Evolutionary conservation across 2,797 vertebrate species (phyloP), one percentile per base, ranked within the genome.

Genomic region (Petrocephalus schoutedeni): DNA sequence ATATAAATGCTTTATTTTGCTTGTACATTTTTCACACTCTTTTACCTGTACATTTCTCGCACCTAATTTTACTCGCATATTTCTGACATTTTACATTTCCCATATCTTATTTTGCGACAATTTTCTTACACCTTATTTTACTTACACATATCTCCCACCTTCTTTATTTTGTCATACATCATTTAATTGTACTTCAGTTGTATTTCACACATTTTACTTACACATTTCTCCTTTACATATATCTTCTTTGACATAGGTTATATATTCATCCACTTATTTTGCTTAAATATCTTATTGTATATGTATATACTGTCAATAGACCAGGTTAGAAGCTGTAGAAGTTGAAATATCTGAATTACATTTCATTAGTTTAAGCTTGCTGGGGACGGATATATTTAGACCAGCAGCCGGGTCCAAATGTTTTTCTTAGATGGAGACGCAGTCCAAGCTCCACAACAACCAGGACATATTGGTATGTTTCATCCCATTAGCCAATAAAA

Each of bases 401-500:
- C 90, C 87, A 92, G 91, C 92, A 94, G 94, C 90, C 93, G 92
- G 93, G 90, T 94, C 92, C 93, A 93, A 92, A 93, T 92, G 93
- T 93, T 94, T 91, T 92, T 89, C 92, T 93, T 93, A 92, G 93
- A 92, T 89, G 82, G 41, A 87, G 23, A 92, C 88, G 85, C 86
- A 89, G 89, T 90, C 92, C 93, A 67, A 89, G 86, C 91, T 88
- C 92, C 94, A 90, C 91, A 92, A 95, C 93, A 93, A 92, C 93
- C 93, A 94, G 92, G 90, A 90, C 96, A 96, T 96, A 96, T 95
- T 96, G 96, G 95, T 96, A 93, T 96, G 95, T 95, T 96, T 96
- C 95, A 95, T 95, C 91, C 94, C 95, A 96, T 96, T 96, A 96
- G 94, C 95, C 95, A 96, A 96, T 96, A 94, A 95, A 95, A 95